Base-by-base conservation (phyloP, 2,797 vertebrate genomes). In the Tapera naevia region DNA sequence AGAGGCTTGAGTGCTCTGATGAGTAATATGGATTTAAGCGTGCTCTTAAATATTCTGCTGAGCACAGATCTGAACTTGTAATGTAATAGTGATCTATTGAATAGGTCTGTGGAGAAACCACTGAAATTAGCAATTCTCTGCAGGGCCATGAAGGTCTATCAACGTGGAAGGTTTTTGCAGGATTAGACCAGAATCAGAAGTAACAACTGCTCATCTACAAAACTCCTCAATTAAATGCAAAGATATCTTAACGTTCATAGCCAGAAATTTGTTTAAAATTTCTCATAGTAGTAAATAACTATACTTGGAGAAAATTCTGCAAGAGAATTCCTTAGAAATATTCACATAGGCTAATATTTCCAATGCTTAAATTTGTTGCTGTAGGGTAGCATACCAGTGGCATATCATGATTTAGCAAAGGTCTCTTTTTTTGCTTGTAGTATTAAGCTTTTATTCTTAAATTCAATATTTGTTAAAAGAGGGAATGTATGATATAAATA, bases 11-110 rank as follows among this genome's bases (percentile, higher is more conserved):
- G 58, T 83, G 64, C 18, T 70, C 23, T 48, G 71, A 75, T 84
- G 56, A 88, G 15, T 57, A 81, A 74, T 89, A 88, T 69, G 62
- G 64, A 93, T 96, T 79, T 86, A 91, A 84, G 35, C 24, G 50
- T 66, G 60, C 37, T 81, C 51, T 88, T 91, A 91, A 91, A 93
- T 84, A 91, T 81, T 95, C 80, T 96, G 94, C 95, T 96, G 94
- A 95, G 61, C 73, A 66, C 61, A 79, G 56, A 50, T 18, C 28
- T 81, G 80, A 76, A 92, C 51, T 76, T 90, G 86, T 64, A 88
- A 89, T 25, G 23, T 69, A 76, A 41, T 54, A 82, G 46, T 67
- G 60, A 76, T 65, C 48, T 94, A 92, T 90, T 48, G 72, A 82
- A 62, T 17, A 70, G 27, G 37, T 50, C 48, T 62, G 7, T 35